Evolutionary conservation across 2,888 invertebrate genomes (phyloP).

Genomic region (Amiota minor): DNA sequence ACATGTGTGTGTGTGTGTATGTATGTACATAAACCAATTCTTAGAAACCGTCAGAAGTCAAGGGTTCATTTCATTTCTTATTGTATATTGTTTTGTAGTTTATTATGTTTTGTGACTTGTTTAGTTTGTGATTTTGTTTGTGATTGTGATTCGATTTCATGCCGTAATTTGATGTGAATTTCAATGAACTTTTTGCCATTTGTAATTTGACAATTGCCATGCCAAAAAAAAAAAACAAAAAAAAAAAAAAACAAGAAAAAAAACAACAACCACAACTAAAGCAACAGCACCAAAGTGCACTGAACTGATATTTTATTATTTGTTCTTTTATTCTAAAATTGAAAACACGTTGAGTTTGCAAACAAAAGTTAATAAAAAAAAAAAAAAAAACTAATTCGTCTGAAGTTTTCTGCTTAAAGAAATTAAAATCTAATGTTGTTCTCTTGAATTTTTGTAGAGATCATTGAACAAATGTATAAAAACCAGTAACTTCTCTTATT

Average conservation of each 20-base stretch:
- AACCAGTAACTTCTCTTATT: too few species aligned
- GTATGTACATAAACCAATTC: background rate
- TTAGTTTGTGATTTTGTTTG: background rate
- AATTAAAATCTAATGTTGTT: too few species aligned
- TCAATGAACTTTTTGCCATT: constrained; percentile 27
- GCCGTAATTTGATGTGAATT: constrained; percentile 51
- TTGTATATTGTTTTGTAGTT: constrained; percentile 34
- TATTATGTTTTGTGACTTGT: background rate
- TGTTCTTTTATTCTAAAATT: too few species aligned
- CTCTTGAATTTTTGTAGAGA: too few species aligned
- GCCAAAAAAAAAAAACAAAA: constrained; percentile 11
- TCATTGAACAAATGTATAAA: too few species aligned
- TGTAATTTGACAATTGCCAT: constrained; percentile 51
- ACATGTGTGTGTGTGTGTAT: background rate
- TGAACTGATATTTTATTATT: constrained; percentile 44
- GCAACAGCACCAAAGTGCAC: constrained; percentile 46
- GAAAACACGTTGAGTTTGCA: too few species aligned
- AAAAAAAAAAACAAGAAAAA: constrained; percentile 4
- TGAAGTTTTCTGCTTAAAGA: too few species aligned
- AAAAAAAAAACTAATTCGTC: too few species aligned
- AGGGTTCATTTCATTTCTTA: constrained; percentile 42
- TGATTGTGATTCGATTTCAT: constrained; percentile 22
- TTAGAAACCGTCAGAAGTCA: constrained; percentile 8
- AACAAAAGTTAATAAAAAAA: too few species aligned
- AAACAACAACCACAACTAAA: background rate